Evolutionary conservation across 1,140 invertebrate genomes (phyloP).

Genomic region (Drosophila serrata): DNA sequence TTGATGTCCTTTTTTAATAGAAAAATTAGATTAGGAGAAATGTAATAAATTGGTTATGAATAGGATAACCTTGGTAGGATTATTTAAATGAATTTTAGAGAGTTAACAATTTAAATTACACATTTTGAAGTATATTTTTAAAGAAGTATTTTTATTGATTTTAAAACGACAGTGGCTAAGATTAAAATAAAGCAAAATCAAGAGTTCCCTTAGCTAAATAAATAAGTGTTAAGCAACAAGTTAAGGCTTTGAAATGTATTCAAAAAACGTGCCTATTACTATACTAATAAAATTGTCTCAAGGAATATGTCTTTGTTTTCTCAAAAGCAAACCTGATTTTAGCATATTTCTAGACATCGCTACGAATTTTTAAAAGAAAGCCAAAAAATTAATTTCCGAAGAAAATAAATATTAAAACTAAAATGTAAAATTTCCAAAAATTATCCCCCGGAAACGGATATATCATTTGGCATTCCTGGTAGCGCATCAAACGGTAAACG

Average conservation of each 20-base stretch:
- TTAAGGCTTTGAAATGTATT: not conserved
- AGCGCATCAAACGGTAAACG: slow-evolving; percentile 67
- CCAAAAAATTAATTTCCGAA: not conserved
- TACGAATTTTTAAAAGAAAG: too few relatives aligned
- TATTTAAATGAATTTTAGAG: not conserved
- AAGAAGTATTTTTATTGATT: not conserved
- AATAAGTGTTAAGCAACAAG: fast-evolving
- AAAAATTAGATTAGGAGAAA: not conserved
- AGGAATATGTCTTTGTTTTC: not conserved
- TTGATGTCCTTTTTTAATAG: not conserved
- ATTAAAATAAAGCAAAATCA: too few relatives aligned
- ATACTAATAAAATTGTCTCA: not conserved
- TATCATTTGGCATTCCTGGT: not conserved
- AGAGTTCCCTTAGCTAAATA: not conserved
- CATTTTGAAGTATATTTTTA: too few relatives aligned
- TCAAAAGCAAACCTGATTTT: not conserved
- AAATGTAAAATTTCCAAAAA: not conserved
- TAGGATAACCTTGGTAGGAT: not conserved
- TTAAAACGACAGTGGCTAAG: not conserved
- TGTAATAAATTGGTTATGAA: not conserved
- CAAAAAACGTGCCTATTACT: not conserved
- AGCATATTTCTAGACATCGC: too few relatives aligned
- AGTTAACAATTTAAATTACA: not conserved
- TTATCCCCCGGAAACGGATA: not conserved
- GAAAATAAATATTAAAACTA: not conserved